These are phyloP conservation scores for Pangasius macronema DNA, from an alignment of 2,797 vertebrate genomes.

Conservation along the genomic window DNA sequence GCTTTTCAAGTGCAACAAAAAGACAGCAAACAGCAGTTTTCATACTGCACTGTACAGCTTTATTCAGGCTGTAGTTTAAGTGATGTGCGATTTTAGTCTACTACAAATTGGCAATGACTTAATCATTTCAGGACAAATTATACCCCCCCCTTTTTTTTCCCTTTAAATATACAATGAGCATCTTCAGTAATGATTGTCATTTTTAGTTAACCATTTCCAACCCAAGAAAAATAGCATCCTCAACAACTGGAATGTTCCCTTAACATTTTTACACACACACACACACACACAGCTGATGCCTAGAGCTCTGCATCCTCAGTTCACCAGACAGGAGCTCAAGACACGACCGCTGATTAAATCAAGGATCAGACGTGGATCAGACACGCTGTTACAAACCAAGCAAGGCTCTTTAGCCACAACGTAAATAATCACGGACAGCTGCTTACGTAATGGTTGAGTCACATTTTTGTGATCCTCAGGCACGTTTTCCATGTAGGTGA, in stretches of 20 bases:
- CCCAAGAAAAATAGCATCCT: neutral
- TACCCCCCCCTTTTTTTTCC: neutral
- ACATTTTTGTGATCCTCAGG: neutral
- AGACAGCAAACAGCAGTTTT: neutral
- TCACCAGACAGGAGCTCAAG: neutral
- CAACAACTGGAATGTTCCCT: neutral
- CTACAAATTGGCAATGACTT: neutral
- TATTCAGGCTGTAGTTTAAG: neutral
- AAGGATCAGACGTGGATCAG: constrained; percentile 12
- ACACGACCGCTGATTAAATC: neutral
- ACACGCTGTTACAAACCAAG: neutral
- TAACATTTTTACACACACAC: neutral
- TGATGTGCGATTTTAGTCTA: neutral
- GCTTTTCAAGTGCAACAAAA: neutral
- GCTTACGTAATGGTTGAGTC: neutral
- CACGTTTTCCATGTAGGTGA: neutral
- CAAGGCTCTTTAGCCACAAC: neutral
- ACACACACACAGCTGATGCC: neutral
- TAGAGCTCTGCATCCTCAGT: neutral
- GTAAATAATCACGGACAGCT: neutral
- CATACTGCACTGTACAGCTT: neutral
- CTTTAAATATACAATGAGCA: neutral
- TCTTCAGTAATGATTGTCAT: neutral
- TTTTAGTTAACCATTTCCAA: neutral
- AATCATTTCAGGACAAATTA: neutral